Percentiles rank a stretch among this genome's conserved stretches.
Conservation (phyloP, 2,797 vertebrate genomes). For the Molothrus ater region DNA sequence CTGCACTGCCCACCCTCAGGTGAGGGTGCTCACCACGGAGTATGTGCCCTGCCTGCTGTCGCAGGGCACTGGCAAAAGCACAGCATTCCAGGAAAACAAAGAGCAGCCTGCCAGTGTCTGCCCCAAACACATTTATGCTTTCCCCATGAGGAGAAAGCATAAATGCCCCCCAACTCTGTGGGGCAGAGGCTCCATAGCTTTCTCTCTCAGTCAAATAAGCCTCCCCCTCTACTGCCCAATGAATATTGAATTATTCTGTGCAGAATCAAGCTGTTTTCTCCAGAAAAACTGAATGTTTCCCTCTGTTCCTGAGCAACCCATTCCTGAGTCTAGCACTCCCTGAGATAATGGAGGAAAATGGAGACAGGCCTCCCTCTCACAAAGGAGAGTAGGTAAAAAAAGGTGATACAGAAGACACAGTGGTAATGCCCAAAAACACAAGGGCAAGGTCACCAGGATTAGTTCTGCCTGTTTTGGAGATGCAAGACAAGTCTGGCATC, state of each 20-base stretch:
- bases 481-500: neutral
- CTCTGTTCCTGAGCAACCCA: neutral
- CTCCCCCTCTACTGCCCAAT: neutral
- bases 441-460: neutral
- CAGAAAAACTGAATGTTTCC: neutral
- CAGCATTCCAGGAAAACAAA: neutral
- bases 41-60: rapidly evolving
- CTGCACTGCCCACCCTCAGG: neutral
- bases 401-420: neutral
- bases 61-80: neutral
- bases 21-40: neutral
- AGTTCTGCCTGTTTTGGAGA: neutral
- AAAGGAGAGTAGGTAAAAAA: neutral
- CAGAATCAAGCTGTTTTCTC: neutral
- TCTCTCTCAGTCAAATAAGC: neutral
- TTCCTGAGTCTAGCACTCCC: neutral
- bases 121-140: neutral
- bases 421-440: neutral
- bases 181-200: neutral
- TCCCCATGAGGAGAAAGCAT: neutral
- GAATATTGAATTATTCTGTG: neutral
- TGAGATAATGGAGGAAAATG: neutral
- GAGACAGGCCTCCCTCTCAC: neutral
- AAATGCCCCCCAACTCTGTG: no score
- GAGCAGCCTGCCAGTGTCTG: neutral